A percentile compares a stretch with the other conserved stretches of the same genome.
These are phyloP conservation scores for Nebria brevicollis DNA, from an alignment of 2,888 invertebrate species.

Conservation along the genomic window DNA sequence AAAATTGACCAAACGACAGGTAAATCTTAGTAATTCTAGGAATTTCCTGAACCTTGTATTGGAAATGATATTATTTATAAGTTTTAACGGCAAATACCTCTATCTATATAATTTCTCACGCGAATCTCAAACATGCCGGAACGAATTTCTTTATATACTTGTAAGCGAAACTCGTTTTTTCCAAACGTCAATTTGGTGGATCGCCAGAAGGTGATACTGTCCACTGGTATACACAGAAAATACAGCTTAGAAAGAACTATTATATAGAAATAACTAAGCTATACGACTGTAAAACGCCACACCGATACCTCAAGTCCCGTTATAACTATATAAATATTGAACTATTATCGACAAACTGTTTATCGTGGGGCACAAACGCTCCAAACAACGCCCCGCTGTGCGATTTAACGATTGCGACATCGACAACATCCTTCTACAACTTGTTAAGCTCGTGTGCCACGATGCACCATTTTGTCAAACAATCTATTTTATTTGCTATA, in stretches of 20 bases:
- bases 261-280: not conserved
- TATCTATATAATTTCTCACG: not conserved
- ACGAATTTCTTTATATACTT: not conserved
- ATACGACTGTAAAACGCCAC: not conserved
- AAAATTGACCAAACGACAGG: not conserved
- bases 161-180: conserved; percentile 1
- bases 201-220: conserved; percentile 5
- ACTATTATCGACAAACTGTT: conserved; percentile 39
- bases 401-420: conserved; percentile 32
- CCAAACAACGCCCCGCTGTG: conserved; percentile 34
- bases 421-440: not conserved
- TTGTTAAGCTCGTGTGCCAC: not conserved
- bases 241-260: not conserved
- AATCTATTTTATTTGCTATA: no score
- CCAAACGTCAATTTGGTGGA: not conserved
- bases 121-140: not conserved
- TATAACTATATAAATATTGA: conserved; percentile 39
- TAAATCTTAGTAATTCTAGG: not conserved
- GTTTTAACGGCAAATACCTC: not conserved
- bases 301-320: conserved; percentile 20
- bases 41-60: not conserved
- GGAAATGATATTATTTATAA: not conserved
- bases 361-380: conserved; percentile 27
- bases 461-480: not conserved
- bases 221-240: not conserved